These are phyloP conservation scores for Carcharodon carcharias DNA, from an alignment of 2,797 vertebrate genomes.

Conservation along the genomic window DNA sequence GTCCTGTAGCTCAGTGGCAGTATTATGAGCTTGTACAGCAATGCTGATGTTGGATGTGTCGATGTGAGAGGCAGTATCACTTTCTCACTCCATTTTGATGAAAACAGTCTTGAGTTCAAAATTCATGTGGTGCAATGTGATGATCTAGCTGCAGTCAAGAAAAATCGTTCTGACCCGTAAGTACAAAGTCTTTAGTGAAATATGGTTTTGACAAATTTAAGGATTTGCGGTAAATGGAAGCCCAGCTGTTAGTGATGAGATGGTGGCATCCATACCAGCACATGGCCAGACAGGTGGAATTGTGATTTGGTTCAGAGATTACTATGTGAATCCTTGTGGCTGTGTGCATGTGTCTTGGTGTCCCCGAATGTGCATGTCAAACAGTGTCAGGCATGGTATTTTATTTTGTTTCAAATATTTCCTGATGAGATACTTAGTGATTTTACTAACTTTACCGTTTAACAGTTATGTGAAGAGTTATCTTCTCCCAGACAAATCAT, in stretches of 20 bases:
- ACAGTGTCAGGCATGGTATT: neutral
- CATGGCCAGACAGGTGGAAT: neutral
- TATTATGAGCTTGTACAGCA: slow-evolving; percentile 83
- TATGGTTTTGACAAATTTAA: neutral
- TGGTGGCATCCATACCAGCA: neutral
- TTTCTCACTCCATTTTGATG: slow-evolving; percentile 73
- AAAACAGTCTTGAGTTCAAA: slow-evolving; percentile 65
- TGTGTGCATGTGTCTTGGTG: neutral
- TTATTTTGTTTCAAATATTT: neutral
- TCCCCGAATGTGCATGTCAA: neutral
- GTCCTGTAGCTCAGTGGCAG: slow-evolving; percentile 73
- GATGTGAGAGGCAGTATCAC: slow-evolving; percentile 76
- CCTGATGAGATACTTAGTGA: neutral
- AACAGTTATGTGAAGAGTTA: slow-evolving; percentile 89
- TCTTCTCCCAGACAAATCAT: slow-evolving; percentile 84
- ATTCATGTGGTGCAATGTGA: slow-evolving; percentile 75
- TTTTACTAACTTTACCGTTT: neutral
- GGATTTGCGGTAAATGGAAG: neutral
- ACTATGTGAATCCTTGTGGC: neutral
- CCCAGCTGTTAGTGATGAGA: neutral
- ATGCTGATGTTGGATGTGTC: slow-evolving; percentile 70
- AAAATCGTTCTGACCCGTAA: slow-evolving; percentile 82
- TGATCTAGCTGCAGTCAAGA: slow-evolving; percentile 73
- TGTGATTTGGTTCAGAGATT: neutral
- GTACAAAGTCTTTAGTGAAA: slow-evolving; percentile 47